Conservation (phyloP, 2,888 invertebrate genomes). For the Clistopyga incitator region DNA sequence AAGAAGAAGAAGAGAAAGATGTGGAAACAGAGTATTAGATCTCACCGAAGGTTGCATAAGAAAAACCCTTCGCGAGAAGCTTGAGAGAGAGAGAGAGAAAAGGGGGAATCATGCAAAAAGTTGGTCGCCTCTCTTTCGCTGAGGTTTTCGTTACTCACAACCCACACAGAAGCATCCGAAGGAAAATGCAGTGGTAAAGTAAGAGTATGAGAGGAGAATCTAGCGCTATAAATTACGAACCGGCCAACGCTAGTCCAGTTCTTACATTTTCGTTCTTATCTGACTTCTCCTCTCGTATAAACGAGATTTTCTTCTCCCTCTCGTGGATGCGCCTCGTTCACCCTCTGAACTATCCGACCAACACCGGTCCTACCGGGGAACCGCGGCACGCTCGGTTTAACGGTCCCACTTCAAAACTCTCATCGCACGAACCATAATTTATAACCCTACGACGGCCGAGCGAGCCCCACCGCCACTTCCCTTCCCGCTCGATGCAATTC, state of each 20-base stretch:
- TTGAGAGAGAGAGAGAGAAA: not conserved
- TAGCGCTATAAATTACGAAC: conserved; percentile 62
- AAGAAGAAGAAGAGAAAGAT: not conserved
- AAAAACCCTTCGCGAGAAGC: conserved; percentile 51
- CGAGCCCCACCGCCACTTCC: not conserved
- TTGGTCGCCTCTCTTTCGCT: conserved; percentile 21
- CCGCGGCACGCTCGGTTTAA: conserved; percentile 57
- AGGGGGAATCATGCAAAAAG: conserved; percentile 38
- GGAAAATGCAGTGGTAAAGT: conserved; percentile 40
- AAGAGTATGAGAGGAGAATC: conserved; percentile 38
- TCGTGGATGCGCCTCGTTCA: conserved; percentile 16
- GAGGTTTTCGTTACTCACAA: conserved; percentile 51
- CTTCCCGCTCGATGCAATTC: conserved; percentile 46
- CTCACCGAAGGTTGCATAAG: conserved; percentile 66
- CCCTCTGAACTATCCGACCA: conserved; percentile 17
- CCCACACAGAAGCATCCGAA: not conserved
- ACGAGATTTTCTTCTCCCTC: conserved; percentile 55
- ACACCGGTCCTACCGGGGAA: conserved; percentile 12
- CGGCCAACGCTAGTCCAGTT: conserved; percentile 62
- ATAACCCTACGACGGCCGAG: conserved; percentile 36
- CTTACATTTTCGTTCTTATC: conserved; percentile 67
- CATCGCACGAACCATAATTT: conserved; percentile 56
- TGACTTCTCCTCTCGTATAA: conserved; percentile 60
- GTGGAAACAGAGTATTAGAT: conserved; percentile 50
- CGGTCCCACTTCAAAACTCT: conserved; percentile 64